Evolutionary conservation across 2,888 invertebrate species (phyloP).

Genomic region (Electrophaes corylata): DNA sequence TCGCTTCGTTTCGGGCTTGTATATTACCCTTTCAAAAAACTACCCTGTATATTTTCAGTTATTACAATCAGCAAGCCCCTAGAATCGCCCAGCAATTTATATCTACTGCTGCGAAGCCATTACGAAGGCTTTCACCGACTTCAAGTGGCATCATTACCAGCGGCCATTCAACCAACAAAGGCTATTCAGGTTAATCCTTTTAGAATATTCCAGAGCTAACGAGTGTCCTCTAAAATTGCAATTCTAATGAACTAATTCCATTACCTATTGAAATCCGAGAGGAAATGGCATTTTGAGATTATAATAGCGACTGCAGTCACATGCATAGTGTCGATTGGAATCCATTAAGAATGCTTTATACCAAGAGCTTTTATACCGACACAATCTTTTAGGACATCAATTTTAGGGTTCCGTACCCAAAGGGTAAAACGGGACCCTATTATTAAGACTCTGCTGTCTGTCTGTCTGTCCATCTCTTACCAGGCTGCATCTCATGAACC

Average conservation of each 20-base stretch:
- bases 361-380: not conserved
- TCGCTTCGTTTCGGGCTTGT: too few species aligned
- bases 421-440: too few species aligned
- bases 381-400: too few species aligned
- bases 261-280: slow-evolving; percentile 25
- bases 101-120: slow-evolving; percentile 17
- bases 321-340: slow-evolving; percentile 6
- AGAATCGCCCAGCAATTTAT: slow-evolving; percentile 5
- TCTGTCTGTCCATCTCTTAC: too few species aligned
- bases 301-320: slow-evolving; percentile 15
- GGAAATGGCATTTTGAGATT: slow-evolving; percentile 21
- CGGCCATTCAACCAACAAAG: slow-evolving; percentile 37
- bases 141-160: slow-evolving; percentile 38
- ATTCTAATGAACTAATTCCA: slow-evolving; percentile 36
- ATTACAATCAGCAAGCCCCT: not conserved
- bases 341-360: not conserved
- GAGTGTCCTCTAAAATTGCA: slow-evolving; percentile 38
- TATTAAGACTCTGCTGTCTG: too few species aligned
- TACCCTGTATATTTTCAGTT: too few species aligned
- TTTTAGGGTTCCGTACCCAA: too few species aligned
- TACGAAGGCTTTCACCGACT: slow-evolving; percentile 29
- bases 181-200: slow-evolving; percentile 37
- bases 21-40: too few species aligned
- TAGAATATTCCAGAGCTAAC: slow-evolving; percentile 41
- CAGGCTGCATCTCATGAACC: too few species aligned